Conservation (phyloP, 2,888 invertebrate genomes). For the Ochropleura leucogaster region DNA sequence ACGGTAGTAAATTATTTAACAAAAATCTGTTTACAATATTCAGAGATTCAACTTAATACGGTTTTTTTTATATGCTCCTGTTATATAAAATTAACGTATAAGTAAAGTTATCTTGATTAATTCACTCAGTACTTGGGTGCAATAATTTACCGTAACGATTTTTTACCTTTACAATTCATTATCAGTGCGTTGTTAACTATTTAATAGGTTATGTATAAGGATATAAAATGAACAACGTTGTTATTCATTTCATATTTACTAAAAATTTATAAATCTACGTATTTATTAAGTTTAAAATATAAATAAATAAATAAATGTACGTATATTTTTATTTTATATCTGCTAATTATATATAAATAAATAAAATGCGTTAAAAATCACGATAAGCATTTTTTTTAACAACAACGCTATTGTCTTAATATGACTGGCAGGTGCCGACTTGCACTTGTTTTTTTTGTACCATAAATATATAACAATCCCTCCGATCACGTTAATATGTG, state of each 20-base stretch:
- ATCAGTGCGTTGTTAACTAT: not conserved
- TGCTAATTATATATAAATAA: not conserved
- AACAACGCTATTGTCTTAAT: not conserved
- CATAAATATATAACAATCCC: not conserved
- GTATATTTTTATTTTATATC: too few species aligned
- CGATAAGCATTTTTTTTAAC: not conserved
- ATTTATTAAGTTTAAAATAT: too few species aligned
- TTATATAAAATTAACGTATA: not conserved
- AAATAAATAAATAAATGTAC: too few species aligned
- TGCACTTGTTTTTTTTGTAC: not conserved
- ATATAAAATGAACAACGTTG: not conserved
- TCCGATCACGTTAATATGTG: slow-evolving; percentile 8
- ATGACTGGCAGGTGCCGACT: not conserved
- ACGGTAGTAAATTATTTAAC: not conserved
- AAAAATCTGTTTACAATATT: not conserved
- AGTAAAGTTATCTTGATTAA: not conserved
- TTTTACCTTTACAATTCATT: not conserved
- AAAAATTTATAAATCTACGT: too few species aligned
- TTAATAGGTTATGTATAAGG: not conserved
- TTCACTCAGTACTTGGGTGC: not conserved
- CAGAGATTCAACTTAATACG: not conserved
- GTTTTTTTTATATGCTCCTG: not conserved
- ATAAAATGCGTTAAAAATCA: not conserved
- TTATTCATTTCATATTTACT: too few species aligned
- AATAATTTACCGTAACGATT: not conserved